Evolutionary conservation across 2,797 vertebrate genomes (phyloP).

Genomic region (Lophius americanus): DNA sequence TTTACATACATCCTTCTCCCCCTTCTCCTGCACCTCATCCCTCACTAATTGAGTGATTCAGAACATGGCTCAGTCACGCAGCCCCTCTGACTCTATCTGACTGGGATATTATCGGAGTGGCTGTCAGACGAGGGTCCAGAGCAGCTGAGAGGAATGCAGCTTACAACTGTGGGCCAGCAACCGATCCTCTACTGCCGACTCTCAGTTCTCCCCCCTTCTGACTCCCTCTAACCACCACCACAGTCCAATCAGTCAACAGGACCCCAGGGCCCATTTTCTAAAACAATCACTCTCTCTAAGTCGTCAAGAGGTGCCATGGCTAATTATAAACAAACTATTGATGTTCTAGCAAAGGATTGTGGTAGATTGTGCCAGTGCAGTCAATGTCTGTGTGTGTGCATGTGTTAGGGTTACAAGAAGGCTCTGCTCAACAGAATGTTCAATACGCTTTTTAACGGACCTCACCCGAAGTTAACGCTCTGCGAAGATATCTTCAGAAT

Average conservation of each 20-base stretch:
- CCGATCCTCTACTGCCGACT: slow-evolving; percentile 58
- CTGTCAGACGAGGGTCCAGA: slow-evolving; percentile 81
- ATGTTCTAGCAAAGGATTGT: slow-evolving; percentile 74
- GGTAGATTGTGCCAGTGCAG: slow-evolving; percentile 59
- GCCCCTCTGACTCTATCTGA: slow-evolving; percentile 73
- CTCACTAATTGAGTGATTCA: slow-evolving; percentile 81
- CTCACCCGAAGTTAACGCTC: slow-evolving; percentile 69
- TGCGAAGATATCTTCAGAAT: slow-evolving; percentile 33
- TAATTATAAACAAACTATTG: slow-evolving; percentile 88
- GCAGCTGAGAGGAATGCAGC: slow-evolving; percentile 79
- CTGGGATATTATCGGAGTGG: slow-evolving; percentile 79
- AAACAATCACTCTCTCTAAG: slow-evolving; percentile 85
- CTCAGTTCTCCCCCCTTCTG: slow-evolving; percentile 29
- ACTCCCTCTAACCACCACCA: slow-evolving; percentile 56
- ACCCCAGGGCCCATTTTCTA: slow-evolving; percentile 80
- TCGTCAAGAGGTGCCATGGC: slow-evolving; percentile 83
- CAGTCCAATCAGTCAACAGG: slow-evolving; percentile 82
- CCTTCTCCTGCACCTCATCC: slow-evolving; percentile 23
- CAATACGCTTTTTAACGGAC: slow-evolving; percentile 79
- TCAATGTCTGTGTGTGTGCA: slow-evolving; percentile 51
- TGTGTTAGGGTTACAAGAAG: slow-evolving; percentile 69
- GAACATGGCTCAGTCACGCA: slow-evolving; percentile 75
- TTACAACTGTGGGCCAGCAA: slow-evolving; percentile 56
- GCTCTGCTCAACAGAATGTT: slow-evolving; percentile 81
- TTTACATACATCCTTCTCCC: slow-evolving; percentile 26